phyloP scores from a whole-genome alignment of 2,797 vertebrate genomes.

The Sebastes diploproa region DNA sequence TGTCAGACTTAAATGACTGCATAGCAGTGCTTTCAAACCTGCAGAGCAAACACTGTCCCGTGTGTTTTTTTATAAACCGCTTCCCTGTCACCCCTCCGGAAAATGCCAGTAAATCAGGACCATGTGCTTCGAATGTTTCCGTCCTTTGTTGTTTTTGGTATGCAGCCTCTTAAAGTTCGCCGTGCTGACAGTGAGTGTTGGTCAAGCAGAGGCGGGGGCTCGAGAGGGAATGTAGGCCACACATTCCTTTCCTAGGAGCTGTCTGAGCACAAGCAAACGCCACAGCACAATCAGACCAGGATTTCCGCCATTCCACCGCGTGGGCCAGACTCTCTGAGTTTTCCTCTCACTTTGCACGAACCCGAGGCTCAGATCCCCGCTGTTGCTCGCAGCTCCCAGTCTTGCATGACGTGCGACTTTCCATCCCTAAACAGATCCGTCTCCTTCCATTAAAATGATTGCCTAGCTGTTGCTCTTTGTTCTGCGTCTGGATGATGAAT shows the following conservation, averaged over 20 bases:
- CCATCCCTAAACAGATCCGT: slow-evolving; percentile 42
- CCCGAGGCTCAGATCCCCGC: slow-evolving; percentile 36
- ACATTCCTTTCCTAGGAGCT: slow-evolving; percentile 80
- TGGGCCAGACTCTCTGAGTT: slow-evolving; percentile 53
- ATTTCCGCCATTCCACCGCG: slow-evolving; percentile 75
- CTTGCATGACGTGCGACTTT: slow-evolving; percentile 37
- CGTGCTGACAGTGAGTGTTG: slow-evolving; percentile 58
- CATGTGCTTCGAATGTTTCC: slow-evolving; percentile 48
- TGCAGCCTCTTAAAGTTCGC: slow-evolving; percentile 58
- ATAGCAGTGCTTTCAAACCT: slow-evolving; percentile 27
- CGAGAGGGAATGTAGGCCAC: slow-evolving; percentile 78
- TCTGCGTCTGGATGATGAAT: slow-evolving; percentile 30
- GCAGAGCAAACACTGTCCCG: slow-evolving; percentile 28
- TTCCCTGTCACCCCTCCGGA: slow-evolving; percentile 13
- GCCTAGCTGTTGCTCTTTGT: slow-evolving; percentile 36
- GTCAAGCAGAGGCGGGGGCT: slow-evolving; percentile 51
- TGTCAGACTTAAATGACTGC: slow-evolving; percentile 22
- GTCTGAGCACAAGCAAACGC: slow-evolving; percentile 76
- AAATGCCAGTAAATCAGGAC: slow-evolving; percentile 55
- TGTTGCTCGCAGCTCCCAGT: slow-evolving; percentile 26
- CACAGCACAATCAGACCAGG: slow-evolving; percentile 75
- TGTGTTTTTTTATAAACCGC: background rate
- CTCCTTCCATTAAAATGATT: slow-evolving; percentile 41
- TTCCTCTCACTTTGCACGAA: slow-evolving; percentile 64
- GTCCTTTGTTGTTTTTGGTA: slow-evolving; percentile 65